These are phyloP conservation scores for Pyrrhura leucotis DNA, from an alignment of 2,797 vertebrate species.

Conservation along the genomic window DNA sequence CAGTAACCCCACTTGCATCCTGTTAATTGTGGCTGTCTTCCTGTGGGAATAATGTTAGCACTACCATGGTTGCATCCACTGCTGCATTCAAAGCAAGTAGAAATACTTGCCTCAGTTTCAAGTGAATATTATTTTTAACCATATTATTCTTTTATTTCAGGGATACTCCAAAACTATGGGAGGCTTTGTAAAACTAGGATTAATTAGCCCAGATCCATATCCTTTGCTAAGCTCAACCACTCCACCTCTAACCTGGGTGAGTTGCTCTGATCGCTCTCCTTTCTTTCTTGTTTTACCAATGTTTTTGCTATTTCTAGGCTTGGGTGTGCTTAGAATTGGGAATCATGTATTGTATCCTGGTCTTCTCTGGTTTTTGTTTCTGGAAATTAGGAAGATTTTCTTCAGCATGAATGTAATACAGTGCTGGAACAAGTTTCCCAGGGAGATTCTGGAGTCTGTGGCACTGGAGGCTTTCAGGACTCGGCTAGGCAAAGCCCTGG, in stretches of 20 bases:
- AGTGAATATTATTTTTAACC: not conserved
- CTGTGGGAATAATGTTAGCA: not conserved
- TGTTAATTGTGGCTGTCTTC: not conserved
- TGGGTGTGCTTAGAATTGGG: not conserved
- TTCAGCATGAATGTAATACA: not conserved
- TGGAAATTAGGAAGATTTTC: not conserved
- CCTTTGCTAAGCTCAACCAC: constrained; percentile 75
- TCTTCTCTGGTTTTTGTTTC: not conserved
- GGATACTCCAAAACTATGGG: constrained; percentile 88
- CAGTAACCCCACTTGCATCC: not conserved
- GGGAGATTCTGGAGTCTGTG: not conserved
- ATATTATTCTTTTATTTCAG: constrained; percentile 74
- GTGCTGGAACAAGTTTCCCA: not conserved
- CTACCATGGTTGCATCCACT: not conserved
- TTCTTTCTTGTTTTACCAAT: not conserved
- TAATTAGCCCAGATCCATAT: constrained; percentile 86
- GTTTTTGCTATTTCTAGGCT: not conserved
- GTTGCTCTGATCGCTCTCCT: not conserved
- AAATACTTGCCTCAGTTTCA: not conserved
- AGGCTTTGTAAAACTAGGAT: constrained; percentile 89
- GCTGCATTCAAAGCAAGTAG: not conserved
- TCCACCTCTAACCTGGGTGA: constrained; percentile 87
- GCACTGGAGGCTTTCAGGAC: not conserved
- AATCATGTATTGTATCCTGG: not conserved
- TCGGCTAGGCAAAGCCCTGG: not conserved